Percentiles rank a stretch among this genome's conserved stretches.
Conservation (phyloP, 2,888 invertebrate genomes). For the Eretmocerus hayati region DNA sequence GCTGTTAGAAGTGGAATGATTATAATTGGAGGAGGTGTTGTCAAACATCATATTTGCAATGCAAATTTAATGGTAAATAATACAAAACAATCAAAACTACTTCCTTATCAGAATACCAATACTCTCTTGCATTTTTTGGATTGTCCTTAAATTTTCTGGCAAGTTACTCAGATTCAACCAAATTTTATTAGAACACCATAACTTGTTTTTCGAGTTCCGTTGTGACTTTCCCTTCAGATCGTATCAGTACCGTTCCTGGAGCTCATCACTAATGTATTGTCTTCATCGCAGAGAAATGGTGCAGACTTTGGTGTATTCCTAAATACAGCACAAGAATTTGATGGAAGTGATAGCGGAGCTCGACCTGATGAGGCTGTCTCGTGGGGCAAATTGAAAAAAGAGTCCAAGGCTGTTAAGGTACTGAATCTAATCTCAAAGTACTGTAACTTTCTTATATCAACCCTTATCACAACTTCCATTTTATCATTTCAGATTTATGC, state of each 20-base stretch:
- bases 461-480: background rate
- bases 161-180: too few relatives aligned
- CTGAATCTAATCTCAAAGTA: background rate
- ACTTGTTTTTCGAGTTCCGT: too few relatives aligned
- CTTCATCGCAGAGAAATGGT: conserved; percentile 82
- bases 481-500: conserved; percentile 65
- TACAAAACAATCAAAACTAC: too few relatives aligned
- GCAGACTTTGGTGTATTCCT: conserved; percentile 92
- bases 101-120: too few relatives aligned
- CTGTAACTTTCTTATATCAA: background rate
- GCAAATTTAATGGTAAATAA: conserved; percentile 88
- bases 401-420: conserved; percentile 84
- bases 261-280: background rate
- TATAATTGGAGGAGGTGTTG: conserved; percentile 89
- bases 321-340: conserved; percentile 93
- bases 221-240: too few relatives aligned
- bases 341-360: conserved; percentile 97
- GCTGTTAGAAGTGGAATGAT: conserved; percentile 93
- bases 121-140: too few relatives aligned
- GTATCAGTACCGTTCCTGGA: too few relatives aligned
- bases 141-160: background rate
- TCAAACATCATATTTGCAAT: conserved; percentile 99
- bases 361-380: conserved; percentile 97
- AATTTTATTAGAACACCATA: too few relatives aligned
- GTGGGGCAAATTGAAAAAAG: conserved; percentile 94